phyloP scores from a whole-genome alignment of 1,140 invertebrate species.

The Pollicipes pollicipes region DNA sequence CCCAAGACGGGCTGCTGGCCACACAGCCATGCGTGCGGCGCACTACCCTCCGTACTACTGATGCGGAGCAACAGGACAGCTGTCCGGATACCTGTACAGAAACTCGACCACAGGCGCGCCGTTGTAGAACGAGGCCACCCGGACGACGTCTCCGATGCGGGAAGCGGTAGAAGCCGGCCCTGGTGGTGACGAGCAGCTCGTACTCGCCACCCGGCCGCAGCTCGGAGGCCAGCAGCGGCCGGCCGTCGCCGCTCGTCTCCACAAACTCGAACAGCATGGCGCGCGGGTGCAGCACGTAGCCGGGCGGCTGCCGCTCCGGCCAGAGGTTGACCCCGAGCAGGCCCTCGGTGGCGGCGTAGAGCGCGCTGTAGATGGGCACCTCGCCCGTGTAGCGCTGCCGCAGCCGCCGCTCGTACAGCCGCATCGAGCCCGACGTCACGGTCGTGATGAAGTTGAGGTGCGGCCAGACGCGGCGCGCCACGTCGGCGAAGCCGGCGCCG shows the following conservation, averaged over 20 bases:
- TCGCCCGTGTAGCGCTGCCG: slow-evolving; percentile 22
- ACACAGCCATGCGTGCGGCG: no score
- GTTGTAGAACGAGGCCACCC: not conserved
- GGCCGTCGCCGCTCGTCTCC: not conserved
- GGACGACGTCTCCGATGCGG: not conserved
- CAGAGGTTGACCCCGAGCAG: slow-evolving; percentile 23
- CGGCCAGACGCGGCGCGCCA: slow-evolving; percentile 25
- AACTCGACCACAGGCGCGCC: not conserved
- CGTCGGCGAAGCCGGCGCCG: slow-evolving; percentile 20
- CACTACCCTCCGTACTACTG: no score
- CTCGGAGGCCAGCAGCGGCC: not conserved
- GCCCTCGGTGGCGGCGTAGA: slow-evolving; percentile 28
- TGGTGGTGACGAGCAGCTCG: not conserved
- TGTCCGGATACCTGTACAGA: not conserved
- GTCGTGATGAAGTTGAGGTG: slow-evolving; percentile 22
- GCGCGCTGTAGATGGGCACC: slow-evolving; percentile 24
- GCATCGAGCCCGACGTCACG: slow-evolving; percentile 25
- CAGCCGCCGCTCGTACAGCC: slow-evolving; percentile 22
- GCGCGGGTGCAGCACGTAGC: not conserved
- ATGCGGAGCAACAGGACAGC: no score
- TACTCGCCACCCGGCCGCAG: not conserved
- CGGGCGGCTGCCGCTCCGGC: not conserved
- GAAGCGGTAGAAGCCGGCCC: not conserved
- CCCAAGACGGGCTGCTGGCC: no score
- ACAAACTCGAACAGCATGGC: not conserved